These are phyloP conservation scores for Cuculus canorus DNA, from an alignment of 2,797 vertebrate genomes.

Conservation along the genomic window DNA sequence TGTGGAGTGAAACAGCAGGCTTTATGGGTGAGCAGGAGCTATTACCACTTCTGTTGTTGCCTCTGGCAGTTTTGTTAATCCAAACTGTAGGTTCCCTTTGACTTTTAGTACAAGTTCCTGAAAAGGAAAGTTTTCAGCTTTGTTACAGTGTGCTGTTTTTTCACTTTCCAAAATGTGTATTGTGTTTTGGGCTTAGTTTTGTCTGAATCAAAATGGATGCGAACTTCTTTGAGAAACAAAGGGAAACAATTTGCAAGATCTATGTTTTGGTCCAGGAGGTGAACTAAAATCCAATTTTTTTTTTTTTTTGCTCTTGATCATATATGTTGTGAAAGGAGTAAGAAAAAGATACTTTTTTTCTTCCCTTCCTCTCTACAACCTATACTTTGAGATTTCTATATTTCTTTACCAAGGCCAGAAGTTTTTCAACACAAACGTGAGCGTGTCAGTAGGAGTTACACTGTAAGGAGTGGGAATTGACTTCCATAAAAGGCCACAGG, in stretches of 20 bases:
- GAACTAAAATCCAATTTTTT: neutral
- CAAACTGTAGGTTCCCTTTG: neutral
- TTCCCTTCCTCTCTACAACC: neutral
- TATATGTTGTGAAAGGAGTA: neutral
- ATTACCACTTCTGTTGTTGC: neutral
- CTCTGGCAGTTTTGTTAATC: neutral
- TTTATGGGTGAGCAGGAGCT: neutral
- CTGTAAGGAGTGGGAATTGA: neutral
- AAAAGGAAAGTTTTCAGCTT: neutral
- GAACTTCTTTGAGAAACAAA: neutral
- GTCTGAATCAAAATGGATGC: neutral
- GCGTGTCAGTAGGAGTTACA: neutral
- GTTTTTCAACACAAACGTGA: neutral
- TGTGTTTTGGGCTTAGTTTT: neutral
- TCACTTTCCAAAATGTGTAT: accelerated
- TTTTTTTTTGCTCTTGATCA: neutral
- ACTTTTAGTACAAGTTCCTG: neutral
- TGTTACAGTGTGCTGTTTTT: neutral
- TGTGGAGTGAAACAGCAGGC: neutral
- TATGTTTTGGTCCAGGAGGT: neutral
- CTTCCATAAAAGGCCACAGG: neutral
- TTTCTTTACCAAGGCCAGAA: neutral
- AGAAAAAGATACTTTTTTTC: neutral
- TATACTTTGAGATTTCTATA: neutral
- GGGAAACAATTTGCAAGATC: neutral